Evolutionary conservation across 1,140 invertebrate genomes (phyloP), one percentile per base, ranked within the genome.

Genomic region (Melitaea cinxia): DNA sequence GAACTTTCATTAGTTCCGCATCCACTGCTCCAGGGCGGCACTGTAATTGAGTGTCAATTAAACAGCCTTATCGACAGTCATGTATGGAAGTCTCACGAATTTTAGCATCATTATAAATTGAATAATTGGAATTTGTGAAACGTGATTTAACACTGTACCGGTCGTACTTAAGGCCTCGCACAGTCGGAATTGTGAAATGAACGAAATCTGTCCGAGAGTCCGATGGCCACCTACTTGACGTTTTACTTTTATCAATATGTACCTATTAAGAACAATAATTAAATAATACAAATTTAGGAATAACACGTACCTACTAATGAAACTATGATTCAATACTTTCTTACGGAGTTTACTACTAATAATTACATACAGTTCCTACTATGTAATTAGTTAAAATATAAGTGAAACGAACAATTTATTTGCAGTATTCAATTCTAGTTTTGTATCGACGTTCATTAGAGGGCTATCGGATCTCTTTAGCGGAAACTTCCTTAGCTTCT

Each of bases 311-410:
- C 37, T 56, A 56, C 54, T 55, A 64, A 64, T 60, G 50, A 47
- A 50, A 61, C 35, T 61, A 64, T 61, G 57, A 66, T 65, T 55
- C 76, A 76, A 75, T 79, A 77, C 70, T 77, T 81, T 80, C 73
- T 78, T 78, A 77, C 67, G 75, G 66, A 70, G 55, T 60, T 62
- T 54, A 56, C 59, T 70, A 80, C 73, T 82, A 82, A 80, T 73
- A 77, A 69, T 77, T 72, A 82, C 77, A 71, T 66, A 65, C 83
- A 89, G 88, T 90, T 90, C 88, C 88, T 90, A 90, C 84, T 81
- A 58, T 75, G 69, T 82, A 84, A 67, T 67, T 58, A 61, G 60
- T 67, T 77, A 73, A 76, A 80, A 73, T 79, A 79, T 75, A 80
- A 82, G 77, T 75, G 59, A 77, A 76, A 56, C 72, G 70, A 55